These are phyloP conservation scores for Karalla daura DNA, from an alignment of 2,797 vertebrate species.

Conservation along the genomic window DNA sequence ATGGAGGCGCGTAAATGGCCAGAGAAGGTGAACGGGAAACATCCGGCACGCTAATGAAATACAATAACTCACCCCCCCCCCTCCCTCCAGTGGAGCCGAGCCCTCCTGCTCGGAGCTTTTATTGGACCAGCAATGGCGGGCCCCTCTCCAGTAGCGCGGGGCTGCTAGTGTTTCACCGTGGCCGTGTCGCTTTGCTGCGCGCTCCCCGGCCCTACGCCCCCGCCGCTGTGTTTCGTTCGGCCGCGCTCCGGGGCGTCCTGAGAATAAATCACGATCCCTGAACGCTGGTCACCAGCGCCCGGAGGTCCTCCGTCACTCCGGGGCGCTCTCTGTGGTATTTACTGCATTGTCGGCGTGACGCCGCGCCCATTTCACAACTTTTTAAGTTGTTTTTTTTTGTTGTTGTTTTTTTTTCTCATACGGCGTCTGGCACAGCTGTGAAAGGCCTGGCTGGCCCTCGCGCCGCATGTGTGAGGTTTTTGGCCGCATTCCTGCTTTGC, in stretches of 20 bases:
- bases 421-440: conserved; percentile 7
- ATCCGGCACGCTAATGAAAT: conserved; percentile 71
- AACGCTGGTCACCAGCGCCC: conserved; percentile 12
- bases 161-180: neutral
- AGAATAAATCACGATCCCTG: conserved; percentile 3
- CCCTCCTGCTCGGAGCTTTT: conserved; percentile 35
- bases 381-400: conserved; percentile 44
- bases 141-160: neutral
- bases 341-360: conserved; percentile 36
- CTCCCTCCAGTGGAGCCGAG: conserved; percentile 19
- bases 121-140: conserved; percentile 28
- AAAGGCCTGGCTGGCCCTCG: conserved; percentile 3
- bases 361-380: conserved; percentile 34
- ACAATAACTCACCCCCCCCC: conserved; percentile 65
- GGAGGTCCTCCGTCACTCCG: neutral
- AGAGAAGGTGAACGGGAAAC: conserved; percentile 36
- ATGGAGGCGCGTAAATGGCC: conserved; percentile 31
- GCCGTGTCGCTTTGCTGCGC: neutral
- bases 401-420: no score
- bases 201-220: neutral
- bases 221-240: neutral
- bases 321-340: conserved; percentile 48
- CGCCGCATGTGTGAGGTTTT: conserved; percentile 1
- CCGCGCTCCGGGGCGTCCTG: neutral
- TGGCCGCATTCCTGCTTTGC: neutral